Base-by-base conservation (phyloP, 2,888 invertebrate genomes). In the Deilephila elpenor region DNA sequence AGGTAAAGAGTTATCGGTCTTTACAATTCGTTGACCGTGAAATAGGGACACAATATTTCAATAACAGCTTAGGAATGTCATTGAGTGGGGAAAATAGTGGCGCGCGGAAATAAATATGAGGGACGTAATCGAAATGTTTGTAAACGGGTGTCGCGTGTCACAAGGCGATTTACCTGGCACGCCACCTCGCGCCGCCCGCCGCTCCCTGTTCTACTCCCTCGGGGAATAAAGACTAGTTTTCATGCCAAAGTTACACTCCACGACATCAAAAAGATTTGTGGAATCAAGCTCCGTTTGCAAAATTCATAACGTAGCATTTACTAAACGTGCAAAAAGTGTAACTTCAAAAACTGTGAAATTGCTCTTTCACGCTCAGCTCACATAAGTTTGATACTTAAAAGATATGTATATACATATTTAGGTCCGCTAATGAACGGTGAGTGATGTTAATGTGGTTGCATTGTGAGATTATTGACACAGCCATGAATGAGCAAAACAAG, bases 71-170 rank as follows among this genome's bases (percentile, higher is more conserved):
- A 60, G 76, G 67, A 78, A 71, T 83, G 83, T 88, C 87, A 89
- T 89, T 85, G 86, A 86, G 85, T 85, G 85, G 88, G n/a, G 87
- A 86, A 86, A 86, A 87, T 86, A 87, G 86, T 81, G 83, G 82
- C 84, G 84, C 86, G 85, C 86, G 89, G 88, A 91, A 93, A 89
- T 88, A 91, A 91, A 92, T 90, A 91, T 87, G 87, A 89, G 90
- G 90, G 91, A 86, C 86, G 89, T 91, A 90, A 92, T 91, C 88
- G 89, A 89, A 91, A 92, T 92, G 90, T 93, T 93, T 92, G 91
- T 92, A 90, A 92, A 91, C 89, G 87, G 85, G 84, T 89, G 90
- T 91, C 89, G 93, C 93, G 92, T 93, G 92, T 88, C 89, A 84
- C 77, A 78, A 81, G 80, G 79, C 88, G 86, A 90, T 93, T 25